Percentiles rank a stretch among this genome's conserved stretches.
Evolutionary conservation across 2,888 invertebrate species (phyloP).

Genomic region (Orchesella flavescens): DNA sequence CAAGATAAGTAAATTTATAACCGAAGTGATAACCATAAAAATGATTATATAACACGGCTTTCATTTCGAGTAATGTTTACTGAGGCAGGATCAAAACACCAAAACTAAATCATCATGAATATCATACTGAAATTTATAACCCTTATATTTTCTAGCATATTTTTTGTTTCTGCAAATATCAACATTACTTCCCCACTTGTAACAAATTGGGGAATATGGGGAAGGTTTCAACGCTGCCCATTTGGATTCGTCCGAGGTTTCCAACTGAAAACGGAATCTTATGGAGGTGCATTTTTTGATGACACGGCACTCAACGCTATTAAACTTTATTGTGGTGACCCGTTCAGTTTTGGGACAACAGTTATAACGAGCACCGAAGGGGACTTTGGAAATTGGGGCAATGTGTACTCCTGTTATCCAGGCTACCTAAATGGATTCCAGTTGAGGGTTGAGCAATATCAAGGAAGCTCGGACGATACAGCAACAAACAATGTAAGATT

Average conservation of each 20-base stretch:
- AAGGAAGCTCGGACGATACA: conserved; percentile 20
- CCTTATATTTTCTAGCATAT: neutral
- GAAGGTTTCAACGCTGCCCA: conserved; percentile 31
- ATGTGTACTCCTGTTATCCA: conserved; percentile 25
- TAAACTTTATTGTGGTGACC: conserved; percentile 38
- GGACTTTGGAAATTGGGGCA: conserved; percentile 32
- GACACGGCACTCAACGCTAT: conserved; percentile 39
- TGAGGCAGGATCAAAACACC: too few species aligned
- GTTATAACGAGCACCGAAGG: conserved; percentile 32
- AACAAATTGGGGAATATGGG: conserved; percentile 54
- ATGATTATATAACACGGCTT: too few species aligned
- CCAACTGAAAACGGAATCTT: conserved; percentile 26
- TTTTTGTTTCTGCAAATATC: neutral
- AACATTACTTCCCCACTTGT: conserved; percentile 37
- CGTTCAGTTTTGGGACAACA: neutral
- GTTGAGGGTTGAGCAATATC: conserved; percentile 1
- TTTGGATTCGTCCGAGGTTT: conserved; percentile 32
- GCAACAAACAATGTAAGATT: conserved; percentile 25
- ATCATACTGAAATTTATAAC: neutral
- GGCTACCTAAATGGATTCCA: conserved; percentile 25
- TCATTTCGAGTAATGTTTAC: too few species aligned
- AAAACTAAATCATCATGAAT: too few species aligned
- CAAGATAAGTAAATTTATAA: too few species aligned
- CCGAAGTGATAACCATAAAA: too few species aligned
- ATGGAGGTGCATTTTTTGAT: neutral